Base-by-base conservation (phyloP, 2,888 invertebrate species). In the Synergus umbraculus region DNA sequence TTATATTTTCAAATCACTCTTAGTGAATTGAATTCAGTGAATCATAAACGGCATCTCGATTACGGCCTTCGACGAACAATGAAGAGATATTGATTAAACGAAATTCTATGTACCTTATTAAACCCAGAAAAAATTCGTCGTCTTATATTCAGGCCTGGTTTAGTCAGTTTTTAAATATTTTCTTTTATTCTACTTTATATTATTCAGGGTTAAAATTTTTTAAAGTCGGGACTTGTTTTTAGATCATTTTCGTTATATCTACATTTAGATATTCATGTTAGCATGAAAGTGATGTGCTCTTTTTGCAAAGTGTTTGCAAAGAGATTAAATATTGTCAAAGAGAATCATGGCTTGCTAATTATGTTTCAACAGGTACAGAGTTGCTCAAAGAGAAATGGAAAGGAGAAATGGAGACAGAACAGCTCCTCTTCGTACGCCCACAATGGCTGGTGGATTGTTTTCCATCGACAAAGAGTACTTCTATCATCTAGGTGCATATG, bases 371-470 rank as follows among this genome's bases (percentile, higher is more conserved):
- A 97, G 97, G 97, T 99, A 99, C 93, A 96, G 98, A 81, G 99
- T 99, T 41, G 99, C 99, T 0, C 97, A 98, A 91, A 94, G 99
- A 85, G 99, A 99, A 93, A 97, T 99, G 96, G 95, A 97, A 80
- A 94, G 99, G 76, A 94, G 99, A 85, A 97, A 97, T 79, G 97
- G 97, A 18, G 99, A 99, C 92, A 94, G 98, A 83, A 98, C 98
- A 0, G 95, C 97, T 13, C 98, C 99, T 0, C 93, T 99, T 49
- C 95, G 97, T 85, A 98, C 99, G 0, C 99, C 99, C 0, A 99
- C 99, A 0, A 99, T 99, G 99, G 98, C 99, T 13, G 99, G 99
- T 79, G 99, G 99, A 0, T 93, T 99, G 58, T 97, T 97, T 92
- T 97, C 99, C 76, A 98, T 99, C 83, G 98, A 98, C 92, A 95